These are phyloP conservation scores for Epizoanthus rinbou DNA, from an alignment of 92 coral and sea anemone species.

Conservation along the genomic window DNA sequence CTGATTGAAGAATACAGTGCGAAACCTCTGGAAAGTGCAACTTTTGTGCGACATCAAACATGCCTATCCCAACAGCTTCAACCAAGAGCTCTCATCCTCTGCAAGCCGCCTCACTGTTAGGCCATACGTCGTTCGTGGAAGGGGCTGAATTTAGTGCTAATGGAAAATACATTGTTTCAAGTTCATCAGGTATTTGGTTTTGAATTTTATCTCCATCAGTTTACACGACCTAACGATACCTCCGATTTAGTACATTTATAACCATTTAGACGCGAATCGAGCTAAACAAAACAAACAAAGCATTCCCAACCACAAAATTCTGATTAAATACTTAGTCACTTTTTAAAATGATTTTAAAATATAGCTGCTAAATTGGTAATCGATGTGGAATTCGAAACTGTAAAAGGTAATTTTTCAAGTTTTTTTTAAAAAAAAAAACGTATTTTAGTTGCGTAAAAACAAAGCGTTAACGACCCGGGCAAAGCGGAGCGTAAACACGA, in stretches of 20 bases:
- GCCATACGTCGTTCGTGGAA: constrained; percentile 88
- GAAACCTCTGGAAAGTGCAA: neutral
- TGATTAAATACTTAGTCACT: no score
- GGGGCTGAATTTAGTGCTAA: constrained; percentile 95
- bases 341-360: no score
- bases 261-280: neutral
- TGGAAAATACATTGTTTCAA: constrained; percentile 95
- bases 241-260: neutral
- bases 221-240: neutral
- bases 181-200: constrained; percentile 80
- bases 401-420: neutral
- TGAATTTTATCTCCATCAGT: neutral
- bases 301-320: neutral
- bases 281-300: neutral
- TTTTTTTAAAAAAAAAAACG: no score
- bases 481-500: constrained; percentile 41
- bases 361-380: no score
- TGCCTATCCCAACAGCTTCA: constrained; percentile 55
- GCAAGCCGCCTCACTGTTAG: constrained; percentile 86
- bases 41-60: neutral
- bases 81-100: constrained; percentile 64
- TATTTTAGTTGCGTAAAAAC: neutral
- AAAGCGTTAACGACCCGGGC: neutral
- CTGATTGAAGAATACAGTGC: neutral
- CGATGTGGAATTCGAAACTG: no score